Evolutionary conservation across 2,797 vertebrate species (phyloP).

Genomic region (Australoheros facetus): DNA sequence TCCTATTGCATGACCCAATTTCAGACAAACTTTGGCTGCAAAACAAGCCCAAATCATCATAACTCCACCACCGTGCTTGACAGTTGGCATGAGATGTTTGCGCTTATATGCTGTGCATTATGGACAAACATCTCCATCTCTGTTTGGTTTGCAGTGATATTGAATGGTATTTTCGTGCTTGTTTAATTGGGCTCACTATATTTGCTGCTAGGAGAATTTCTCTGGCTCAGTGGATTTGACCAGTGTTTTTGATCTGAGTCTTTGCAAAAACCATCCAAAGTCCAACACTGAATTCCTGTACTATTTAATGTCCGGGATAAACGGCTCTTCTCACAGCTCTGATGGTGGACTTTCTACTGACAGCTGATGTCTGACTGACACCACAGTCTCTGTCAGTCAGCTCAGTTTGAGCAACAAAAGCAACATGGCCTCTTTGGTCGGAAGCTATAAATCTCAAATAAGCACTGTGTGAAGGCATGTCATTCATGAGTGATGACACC

Average conservation of each 20-base stretch:
- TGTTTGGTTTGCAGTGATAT: neutral
- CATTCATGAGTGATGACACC: constrained; percentile 52
- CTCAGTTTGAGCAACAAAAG: constrained; percentile 50
- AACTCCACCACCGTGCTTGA: too few species aligned
- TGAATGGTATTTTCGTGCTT: neutral
- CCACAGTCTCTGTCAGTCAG: constrained; percentile 41
- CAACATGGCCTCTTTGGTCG: constrained; percentile 42
- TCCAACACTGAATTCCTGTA: neutral
- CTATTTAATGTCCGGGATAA: constrained; percentile 2
- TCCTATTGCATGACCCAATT: neutral
- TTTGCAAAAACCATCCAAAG: neutral
- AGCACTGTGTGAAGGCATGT: constrained; percentile 39
- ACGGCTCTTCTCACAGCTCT: neutral
- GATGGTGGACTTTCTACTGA: constrained; percentile 34
- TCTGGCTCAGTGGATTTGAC: neutral
- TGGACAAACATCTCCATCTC: neutral
- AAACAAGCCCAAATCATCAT: too few species aligned
- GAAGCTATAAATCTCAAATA: constrained; percentile 53
- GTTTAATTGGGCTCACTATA: neutral
- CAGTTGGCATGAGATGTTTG: too few species aligned
- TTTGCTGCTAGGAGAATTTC: neutral
- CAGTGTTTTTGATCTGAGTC: neutral
- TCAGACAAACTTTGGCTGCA: neutral
- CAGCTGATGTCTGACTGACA: constrained; percentile 58
- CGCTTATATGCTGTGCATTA: too few species aligned